phyloP scores from a whole-genome alignment of 1,140 invertebrate species.

The Bathynomus jamesi region DNA sequence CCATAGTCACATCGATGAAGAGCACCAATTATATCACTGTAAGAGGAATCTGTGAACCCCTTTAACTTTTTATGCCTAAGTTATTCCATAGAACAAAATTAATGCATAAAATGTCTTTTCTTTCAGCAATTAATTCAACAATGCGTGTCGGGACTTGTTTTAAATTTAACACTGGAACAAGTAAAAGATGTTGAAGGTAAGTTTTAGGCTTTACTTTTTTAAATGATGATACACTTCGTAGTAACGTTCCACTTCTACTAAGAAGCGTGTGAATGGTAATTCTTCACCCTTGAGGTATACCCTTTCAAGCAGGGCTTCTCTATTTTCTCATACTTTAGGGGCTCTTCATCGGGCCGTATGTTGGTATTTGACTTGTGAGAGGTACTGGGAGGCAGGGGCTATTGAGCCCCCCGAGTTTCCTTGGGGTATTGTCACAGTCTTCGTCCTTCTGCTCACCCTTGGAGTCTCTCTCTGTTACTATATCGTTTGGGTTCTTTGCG shows the following conservation, averaged over 20 bases:
- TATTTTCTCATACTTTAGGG: slow-evolving; percentile 52
- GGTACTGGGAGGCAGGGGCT: slow-evolving; percentile 75
- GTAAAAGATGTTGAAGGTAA: slow-evolving; percentile 77
- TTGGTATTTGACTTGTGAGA: slow-evolving; percentile 83
- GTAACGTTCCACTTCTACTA: not conserved
- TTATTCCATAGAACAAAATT: too few species aligned
- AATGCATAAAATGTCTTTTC: slow-evolving; percentile 11
- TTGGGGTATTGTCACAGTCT: slow-evolving; percentile 64
- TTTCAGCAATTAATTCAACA: slow-evolving; percentile 55
- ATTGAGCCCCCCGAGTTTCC: slow-evolving; percentile 65
- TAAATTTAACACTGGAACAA: slow-evolving; percentile 68
- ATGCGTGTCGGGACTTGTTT: slow-evolving; percentile 66
- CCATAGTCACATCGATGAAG: too few species aligned
- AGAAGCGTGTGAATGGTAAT: not conserved
- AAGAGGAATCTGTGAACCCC: too few species aligned
- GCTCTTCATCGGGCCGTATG: slow-evolving; percentile 78
- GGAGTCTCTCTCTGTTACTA: slow-evolving; percentile 80
- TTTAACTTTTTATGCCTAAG: too few species aligned
- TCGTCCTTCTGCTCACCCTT: slow-evolving; percentile 65
- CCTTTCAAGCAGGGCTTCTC: not conserved
- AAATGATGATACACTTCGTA: too few species aligned
- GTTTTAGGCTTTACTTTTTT: slow-evolving; percentile 4
- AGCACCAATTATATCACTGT: too few species aligned
- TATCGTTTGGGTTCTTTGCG: slow-evolving; percentile 79
- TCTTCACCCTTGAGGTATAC: not conserved